Evolutionary conservation across 2,797 vertebrate species (phyloP).

Genomic region (Chloroceryle amazona): DNA sequence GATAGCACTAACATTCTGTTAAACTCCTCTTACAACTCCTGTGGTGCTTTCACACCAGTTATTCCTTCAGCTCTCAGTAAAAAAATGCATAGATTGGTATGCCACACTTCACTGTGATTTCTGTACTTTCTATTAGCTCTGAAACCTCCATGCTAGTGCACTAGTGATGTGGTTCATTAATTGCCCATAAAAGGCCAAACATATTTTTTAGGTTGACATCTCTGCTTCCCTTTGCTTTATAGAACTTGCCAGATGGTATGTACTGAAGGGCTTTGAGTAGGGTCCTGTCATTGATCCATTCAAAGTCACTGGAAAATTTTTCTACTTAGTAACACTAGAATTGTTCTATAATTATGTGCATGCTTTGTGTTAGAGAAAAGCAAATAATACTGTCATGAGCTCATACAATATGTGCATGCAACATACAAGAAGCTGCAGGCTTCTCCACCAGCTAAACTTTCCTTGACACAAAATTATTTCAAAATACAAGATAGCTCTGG

Average conservation of each 20-base stretch:
- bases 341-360: background rate
- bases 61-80: background rate
- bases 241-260: background rate
- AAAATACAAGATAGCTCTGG: background rate
- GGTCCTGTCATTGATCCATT: background rate
- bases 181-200: background rate
- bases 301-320: background rate
- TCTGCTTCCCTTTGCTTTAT: background rate
- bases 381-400: background rate
- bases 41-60: background rate
- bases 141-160: background rate
- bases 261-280: background rate
- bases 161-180: background rate
- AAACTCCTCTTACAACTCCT: background rate
- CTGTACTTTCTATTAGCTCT: background rate
- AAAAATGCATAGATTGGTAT: background rate
- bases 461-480: background rate
- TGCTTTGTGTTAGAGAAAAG: background rate
- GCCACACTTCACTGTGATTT: background rate
- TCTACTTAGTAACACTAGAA: background rate
- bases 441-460: background rate
- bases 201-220: background rate
- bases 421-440: background rate
- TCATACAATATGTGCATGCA: background rate
- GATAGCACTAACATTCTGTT: background rate